These are phyloP conservation scores for Caenorhabditis uteleia DNA, from an alignment of 2,888 invertebrate genomes.

Conservation along the genomic window DNA sequence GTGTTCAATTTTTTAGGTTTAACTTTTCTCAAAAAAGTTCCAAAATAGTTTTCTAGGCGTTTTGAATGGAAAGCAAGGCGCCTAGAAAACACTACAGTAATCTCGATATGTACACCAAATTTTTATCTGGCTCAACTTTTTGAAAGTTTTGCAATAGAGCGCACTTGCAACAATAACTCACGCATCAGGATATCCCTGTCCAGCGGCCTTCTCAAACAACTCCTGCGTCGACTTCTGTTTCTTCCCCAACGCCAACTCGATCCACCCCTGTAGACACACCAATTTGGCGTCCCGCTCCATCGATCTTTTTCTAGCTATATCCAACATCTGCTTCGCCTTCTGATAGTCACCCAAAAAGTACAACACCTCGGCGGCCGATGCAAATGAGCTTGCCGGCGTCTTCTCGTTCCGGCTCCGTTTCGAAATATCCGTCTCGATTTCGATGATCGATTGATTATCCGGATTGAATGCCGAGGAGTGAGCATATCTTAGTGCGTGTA, in stretches of 20 bases:
- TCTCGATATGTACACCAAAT: neutral
- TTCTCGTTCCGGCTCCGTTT: conserved; percentile 14
- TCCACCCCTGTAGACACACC: conserved; percentile 42
- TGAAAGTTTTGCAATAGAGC: no score
- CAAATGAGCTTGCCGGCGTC: conserved; percentile 27
- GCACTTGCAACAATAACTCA: no score
- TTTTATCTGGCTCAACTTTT: neutral
- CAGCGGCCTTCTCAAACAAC: conserved; percentile 38
- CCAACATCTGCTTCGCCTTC: conserved; percentile 31
- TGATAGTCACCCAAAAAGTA: conserved; percentile 20
- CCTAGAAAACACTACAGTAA: neutral
- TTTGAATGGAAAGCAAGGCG: no score
- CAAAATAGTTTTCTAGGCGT: no score
- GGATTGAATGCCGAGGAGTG: conserved; percentile 44
- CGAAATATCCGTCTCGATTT: conserved; percentile 35
- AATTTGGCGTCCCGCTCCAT: conserved; percentile 32
- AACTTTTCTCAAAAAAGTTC: no score
- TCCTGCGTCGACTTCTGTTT: conserved; percentile 44
- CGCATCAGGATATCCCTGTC: conserved; percentile 46
- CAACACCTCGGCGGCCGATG: conserved; percentile 33
- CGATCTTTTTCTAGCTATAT: conserved; percentile 16
- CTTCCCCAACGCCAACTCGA: conserved; percentile 40
- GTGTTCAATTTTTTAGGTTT: no score
- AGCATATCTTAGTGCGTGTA: conserved; percentile 41
- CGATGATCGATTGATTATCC: conserved; percentile 42